Evolutionary conservation across 2,888 invertebrate species (phyloP).

Genomic region (Mesopsocus fuscifrons): DNA sequence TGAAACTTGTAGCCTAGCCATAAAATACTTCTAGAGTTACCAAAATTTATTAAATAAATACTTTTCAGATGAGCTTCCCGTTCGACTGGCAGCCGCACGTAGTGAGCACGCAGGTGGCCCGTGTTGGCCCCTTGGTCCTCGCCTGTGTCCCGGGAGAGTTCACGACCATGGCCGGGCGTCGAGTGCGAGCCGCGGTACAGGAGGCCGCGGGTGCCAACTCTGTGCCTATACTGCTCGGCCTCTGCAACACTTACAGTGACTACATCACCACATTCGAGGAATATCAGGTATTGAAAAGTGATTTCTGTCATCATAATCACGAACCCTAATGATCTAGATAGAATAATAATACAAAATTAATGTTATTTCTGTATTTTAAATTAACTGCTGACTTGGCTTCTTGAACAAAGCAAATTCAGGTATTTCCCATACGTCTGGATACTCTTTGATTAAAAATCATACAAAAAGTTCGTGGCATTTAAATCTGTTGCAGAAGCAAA

Average conservation of each 20-base stretch:
- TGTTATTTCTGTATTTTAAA: too few species aligned
- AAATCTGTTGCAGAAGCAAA: conserved; percentile 58
- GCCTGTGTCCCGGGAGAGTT: conserved; percentile 84
- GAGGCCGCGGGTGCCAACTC: conserved; percentile 32
- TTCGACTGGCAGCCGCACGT: conserved; percentile 81
- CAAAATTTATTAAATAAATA: too few species aligned
- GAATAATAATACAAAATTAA: too few species aligned
- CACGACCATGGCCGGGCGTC: conserved; percentile 84
- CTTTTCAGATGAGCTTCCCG: conserved; percentile 53
- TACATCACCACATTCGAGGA: conserved; percentile 85
- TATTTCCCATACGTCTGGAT: too few species aligned
- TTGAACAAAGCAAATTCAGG: too few species aligned
- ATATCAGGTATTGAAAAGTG: conserved; percentile 52
- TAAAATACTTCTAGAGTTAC: conserved; percentile 9
- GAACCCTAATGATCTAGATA: too few species aligned
- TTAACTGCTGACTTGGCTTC: too few species aligned
- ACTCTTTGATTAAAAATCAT: too few species aligned
- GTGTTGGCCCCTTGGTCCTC: conserved; percentile 54
- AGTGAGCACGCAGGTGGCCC: conserved; percentile 59
- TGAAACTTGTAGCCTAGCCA: too few species aligned
- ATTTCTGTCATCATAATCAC: too few species aligned
- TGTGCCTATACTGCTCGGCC: conserved; percentile 50
- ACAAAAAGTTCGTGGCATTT: too few species aligned
- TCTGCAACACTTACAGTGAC: conserved; percentile 76
- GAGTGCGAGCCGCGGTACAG: conserved; percentile 32